These are phyloP conservation scores for Trissolcus brochymenae DNA, from an alignment of 2,888 invertebrate species.

Conservation along the genomic window DNA sequence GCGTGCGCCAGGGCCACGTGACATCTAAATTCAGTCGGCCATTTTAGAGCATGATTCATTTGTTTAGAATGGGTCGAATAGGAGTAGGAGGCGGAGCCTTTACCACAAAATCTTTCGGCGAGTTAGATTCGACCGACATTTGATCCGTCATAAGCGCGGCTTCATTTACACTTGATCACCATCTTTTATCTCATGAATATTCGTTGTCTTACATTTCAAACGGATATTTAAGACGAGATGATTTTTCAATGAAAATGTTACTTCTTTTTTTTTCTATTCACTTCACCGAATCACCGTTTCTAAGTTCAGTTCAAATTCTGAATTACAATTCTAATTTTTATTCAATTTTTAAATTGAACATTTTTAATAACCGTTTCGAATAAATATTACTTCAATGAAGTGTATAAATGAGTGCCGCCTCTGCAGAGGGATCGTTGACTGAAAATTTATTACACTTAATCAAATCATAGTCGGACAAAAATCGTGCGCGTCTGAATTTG, in stretches of 20 bases:
- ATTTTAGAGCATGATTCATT: constrained; percentile 77
- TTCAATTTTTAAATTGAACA: too few species aligned
- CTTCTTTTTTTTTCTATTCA: neutral
- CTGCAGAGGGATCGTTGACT: constrained; percentile 31
- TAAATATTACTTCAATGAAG: too few species aligned
- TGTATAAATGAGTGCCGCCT: constrained; percentile 3
- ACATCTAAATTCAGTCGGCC: constrained; percentile 77
- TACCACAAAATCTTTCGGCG: constrained; percentile 71
- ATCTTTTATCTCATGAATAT: constrained; percentile 3
- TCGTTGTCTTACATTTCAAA: constrained; percentile 4
- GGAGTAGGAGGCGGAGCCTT: constrained; percentile 75
- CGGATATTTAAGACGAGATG: too few species aligned
- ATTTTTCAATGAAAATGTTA: neutral
- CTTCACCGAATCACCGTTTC: too few species aligned
- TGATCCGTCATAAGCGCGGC: constrained; percentile 52
- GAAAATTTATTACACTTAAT: constrained; percentile 37
- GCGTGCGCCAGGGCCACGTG: constrained; percentile 68
- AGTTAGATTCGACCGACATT: constrained; percentile 66
- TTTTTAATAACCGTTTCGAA: neutral
- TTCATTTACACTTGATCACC: neutral
- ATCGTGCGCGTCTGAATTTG: constrained; percentile 20
- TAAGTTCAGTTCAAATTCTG: too few species aligned
- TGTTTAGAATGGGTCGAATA: constrained; percentile 76
- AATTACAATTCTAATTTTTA: too few species aligned
- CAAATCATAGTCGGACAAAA: constrained; percentile 28